Conservation (phyloP, 2,888 invertebrate genomes). For the Philereme vetulata region DNA sequence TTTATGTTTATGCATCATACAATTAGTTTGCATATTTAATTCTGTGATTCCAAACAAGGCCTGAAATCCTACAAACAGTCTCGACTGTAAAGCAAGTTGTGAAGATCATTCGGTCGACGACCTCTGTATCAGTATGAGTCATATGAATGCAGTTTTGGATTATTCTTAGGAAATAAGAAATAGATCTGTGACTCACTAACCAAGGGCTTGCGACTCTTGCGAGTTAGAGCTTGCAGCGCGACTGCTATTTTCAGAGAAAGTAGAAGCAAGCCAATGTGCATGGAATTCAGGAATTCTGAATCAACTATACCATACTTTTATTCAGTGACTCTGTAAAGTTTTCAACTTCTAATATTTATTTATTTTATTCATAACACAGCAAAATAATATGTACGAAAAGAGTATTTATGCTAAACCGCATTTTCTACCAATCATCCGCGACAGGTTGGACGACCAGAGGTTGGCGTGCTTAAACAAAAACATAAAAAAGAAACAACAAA, state of each 20-base stretch:
- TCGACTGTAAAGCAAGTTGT: slow-evolving; percentile 28
- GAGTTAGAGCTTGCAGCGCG: slow-evolving; percentile 42
- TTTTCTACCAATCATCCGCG: no score
- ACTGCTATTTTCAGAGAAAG: slow-evolving; percentile 34
- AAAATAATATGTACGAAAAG: no score
- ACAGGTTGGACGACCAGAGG: no score
- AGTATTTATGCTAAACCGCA: no score
- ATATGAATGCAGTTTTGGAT: slow-evolving; percentile 76
- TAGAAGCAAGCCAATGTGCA: slow-evolving; percentile 4
- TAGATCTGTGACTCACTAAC: slow-evolving; percentile 75
- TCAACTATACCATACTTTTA: no score
- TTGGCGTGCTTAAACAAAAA: no score
- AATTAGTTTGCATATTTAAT: slow-evolving; percentile 26
- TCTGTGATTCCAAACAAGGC: slow-evolving; percentile 34
- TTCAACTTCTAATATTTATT: no score
- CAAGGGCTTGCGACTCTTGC: slow-evolving; percentile 58
- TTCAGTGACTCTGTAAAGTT: no score
- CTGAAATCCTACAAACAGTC: slow-evolving; percentile 36
- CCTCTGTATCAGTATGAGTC: slow-evolving; percentile 68
- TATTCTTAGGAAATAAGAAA: slow-evolving; percentile 81
- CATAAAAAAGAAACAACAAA: no score
- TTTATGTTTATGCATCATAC: slow-evolving; percentile 11
- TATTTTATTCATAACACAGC: no score
- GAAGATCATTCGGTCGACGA: slow-evolving; percentile 69
- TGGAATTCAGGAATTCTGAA: background rate